Evolutionary conservation across 2,888 invertebrate species (phyloP).

Genomic region (Yponomeuta plumbellus): DNA sequence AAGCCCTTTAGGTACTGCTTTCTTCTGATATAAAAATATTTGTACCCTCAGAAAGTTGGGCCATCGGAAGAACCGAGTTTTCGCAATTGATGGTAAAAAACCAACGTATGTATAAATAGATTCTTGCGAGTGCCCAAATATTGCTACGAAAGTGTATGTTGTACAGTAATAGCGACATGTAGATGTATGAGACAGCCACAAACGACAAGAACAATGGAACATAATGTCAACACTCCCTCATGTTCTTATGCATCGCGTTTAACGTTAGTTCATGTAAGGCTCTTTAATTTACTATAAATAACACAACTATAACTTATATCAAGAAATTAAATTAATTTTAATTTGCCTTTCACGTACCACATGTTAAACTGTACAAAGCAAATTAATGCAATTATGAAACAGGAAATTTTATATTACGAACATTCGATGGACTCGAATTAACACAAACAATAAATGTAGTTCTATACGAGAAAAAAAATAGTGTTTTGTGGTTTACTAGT

Average conservation of each 20-base stretch:
- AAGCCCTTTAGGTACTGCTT: too few relatives aligned
- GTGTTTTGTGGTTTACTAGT: not conserved
- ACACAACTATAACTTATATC: too few relatives aligned
- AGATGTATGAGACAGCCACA: not conserved
- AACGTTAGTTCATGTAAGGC: not conserved
- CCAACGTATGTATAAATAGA: too few relatives aligned
- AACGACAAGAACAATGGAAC: not conserved
- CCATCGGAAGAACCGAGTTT: not conserved
- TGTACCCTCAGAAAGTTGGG: not conserved
- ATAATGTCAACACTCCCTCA: not conserved
- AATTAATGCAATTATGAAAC: not conserved
- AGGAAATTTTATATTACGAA: not conserved
- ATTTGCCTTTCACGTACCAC: not conserved
- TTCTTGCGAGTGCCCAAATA: conserved; percentile 13
- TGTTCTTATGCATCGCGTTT: not conserved
- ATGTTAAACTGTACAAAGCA: not conserved
- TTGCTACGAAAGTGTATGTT: conserved; percentile 13
- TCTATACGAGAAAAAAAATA: not conserved
- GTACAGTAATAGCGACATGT: not conserved
- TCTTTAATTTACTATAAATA: not conserved
- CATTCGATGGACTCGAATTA: not conserved
- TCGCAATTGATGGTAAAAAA: not conserved
- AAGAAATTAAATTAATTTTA: not conserved
- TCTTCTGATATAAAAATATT: not conserved
- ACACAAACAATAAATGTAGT: too few relatives aligned